A percentile compares a stretch with the other conserved stretches of the same genome.
phyloP scores from a whole-genome alignment of 2,888 invertebrate species.

The Morpho deidamia region DNA sequence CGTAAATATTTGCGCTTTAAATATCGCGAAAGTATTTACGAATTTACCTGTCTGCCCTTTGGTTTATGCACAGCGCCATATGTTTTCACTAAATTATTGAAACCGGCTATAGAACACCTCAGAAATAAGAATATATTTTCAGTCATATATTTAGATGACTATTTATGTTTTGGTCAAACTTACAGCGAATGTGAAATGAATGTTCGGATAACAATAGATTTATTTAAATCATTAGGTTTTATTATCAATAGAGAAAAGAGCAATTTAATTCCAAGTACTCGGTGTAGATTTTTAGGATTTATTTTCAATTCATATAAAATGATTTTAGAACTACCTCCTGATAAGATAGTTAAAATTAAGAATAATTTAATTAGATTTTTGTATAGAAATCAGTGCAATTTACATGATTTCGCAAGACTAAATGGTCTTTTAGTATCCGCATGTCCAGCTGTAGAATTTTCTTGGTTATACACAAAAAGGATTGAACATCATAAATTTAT shows the following conservation, averaged over 20 bases:
- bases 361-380: slow-evolving; percentile 6
- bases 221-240: slow-evolving; percentile 18
- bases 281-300: slow-evolving; percentile 16
- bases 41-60: slow-evolving; percentile 17
- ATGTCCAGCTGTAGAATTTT: slow-evolving; percentile 12
- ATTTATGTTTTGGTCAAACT: slow-evolving; percentile 14
- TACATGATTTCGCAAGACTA: slow-evolving; percentile 11
- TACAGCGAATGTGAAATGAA: slow-evolving; percentile 3
- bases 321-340: slow-evolving; percentile 8
- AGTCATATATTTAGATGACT: slow-evolving; percentile 15
- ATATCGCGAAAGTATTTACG: slow-evolving; percentile 1
- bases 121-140: slow-evolving; percentile 4
- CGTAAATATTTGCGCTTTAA: slow-evolving; percentile 7
- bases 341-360: slow-evolving; percentile 11
- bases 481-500: slow-evolving; percentile 19
- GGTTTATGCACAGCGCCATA: background rate
- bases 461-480: slow-evolving; percentile 20
- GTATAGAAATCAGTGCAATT: background rate
- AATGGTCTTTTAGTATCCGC: slow-evolving; percentile 14
- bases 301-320: slow-evolving; percentile 1
- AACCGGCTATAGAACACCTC: background rate
- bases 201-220: slow-evolving; percentile 9
- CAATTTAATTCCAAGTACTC: slow-evolving; percentile 5
- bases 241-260: slow-evolving; percentile 16
- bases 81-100: no score